phyloP scores from a whole-genome alignment of 2,797 vertebrate genomes.

The Squalus acanthias region DNA sequence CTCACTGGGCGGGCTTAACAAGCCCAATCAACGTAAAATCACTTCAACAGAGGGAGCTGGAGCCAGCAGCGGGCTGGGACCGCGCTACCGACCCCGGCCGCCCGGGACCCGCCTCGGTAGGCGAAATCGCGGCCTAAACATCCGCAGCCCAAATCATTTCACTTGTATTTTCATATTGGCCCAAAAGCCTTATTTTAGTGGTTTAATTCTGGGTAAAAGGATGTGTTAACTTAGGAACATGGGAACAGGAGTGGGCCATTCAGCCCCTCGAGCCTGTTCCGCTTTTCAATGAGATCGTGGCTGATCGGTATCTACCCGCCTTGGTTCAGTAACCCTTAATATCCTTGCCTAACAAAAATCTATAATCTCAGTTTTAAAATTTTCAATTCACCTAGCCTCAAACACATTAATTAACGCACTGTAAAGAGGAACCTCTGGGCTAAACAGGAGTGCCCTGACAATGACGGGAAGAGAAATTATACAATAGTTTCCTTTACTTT shows the following conservation, averaged over 20 bases:
- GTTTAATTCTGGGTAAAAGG: neutral
- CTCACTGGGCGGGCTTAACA: too few relatives aligned
- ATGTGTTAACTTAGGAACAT: too few relatives aligned
- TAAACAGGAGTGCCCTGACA: neutral
- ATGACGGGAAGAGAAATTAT: neutral
- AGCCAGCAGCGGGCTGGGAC: too few relatives aligned
- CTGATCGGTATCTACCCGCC: too few relatives aligned
- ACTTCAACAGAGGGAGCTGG: too few relatives aligned
- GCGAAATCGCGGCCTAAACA: neutral
- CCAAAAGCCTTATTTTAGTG: neutral
- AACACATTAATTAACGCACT: neutral
- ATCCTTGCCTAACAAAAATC: neutral
- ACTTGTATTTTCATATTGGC: neutral
- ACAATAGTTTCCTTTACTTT: neutral
- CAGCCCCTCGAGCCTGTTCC: too few relatives aligned
- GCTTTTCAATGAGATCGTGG: too few relatives aligned
- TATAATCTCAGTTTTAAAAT: neutral
- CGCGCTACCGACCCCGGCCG: too few relatives aligned
- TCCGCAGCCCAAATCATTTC: neutral
- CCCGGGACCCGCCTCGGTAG: too few relatives aligned
- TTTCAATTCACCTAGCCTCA: neutral
- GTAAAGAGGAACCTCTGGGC: neutral
- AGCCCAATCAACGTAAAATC: too few relatives aligned
- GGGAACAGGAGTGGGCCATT: too few relatives aligned
- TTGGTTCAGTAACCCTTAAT: too few relatives aligned